These are phyloP conservation scores for Anthrax anthrax DNA, from an alignment of 2,888 invertebrate genomes.

Conservation along the genomic window DNA sequence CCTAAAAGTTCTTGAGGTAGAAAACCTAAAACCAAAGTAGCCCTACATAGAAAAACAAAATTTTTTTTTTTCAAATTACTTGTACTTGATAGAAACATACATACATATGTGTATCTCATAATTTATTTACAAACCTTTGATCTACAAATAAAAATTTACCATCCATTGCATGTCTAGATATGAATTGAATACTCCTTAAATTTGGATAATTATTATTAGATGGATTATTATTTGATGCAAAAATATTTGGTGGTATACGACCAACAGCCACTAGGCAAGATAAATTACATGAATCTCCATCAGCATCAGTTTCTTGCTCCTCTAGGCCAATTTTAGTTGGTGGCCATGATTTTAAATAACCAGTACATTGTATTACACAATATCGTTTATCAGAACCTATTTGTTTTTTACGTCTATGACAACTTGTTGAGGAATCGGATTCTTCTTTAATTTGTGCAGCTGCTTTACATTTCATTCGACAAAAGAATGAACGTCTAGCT, in stretches of 20 bases:
- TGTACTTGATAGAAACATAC: no score
- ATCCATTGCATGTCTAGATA: constrained; percentile 74
- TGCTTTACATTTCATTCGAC: constrained; percentile 75
- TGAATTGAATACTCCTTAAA: constrained; percentile 54
- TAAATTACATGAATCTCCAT: constrained; percentile 46
- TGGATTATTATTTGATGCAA: constrained; percentile 37
- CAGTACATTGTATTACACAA: constrained; percentile 81
- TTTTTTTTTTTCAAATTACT: no score
- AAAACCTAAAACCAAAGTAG: constrained; percentile 76
- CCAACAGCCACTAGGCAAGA: constrained; percentile 85
- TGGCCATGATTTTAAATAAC: constrained; percentile 85
- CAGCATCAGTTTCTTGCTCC: constrained; percentile 47
- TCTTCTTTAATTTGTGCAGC: constrained; percentile 58
- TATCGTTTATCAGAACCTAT: constrained; percentile 58
- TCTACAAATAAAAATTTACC: constrained; percentile 89
- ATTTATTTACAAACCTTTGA: constrained; percentile 67
- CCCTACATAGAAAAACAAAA: constrained; percentile 40
- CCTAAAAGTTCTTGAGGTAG: constrained; percentile 86
- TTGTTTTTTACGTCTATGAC: constrained; percentile 50
- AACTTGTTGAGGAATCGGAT: constrained; percentile 38
- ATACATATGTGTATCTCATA: not conserved
- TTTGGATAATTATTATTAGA: constrained; percentile 35
- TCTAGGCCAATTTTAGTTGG: constrained; percentile 61
- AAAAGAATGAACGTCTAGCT: constrained; percentile 82
- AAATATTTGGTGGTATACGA: constrained; percentile 48